Evolutionary conservation across 2,113 vertebrate genomes (phyloP), one percentile per base, ranked within the genome.

Genomic region (Rhodinocichla rosea): DNA sequence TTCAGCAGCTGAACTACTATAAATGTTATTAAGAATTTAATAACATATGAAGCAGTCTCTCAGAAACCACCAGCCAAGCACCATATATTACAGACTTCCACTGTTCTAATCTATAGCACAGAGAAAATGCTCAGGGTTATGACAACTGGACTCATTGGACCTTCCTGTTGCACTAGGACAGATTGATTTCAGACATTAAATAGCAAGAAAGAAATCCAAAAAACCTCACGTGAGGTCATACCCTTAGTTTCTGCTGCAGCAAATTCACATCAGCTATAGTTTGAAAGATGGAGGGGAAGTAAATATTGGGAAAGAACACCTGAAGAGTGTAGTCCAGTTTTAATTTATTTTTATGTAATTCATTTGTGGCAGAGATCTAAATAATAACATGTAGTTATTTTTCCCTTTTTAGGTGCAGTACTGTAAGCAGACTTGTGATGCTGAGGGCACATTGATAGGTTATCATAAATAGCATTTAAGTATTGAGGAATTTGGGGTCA

Each of bases 21-120:
- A 96, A 90, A 75, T 78, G 67, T 91, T 94, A 77, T 35, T n/a
- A 84, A 95, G 76, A 80, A 33, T 83, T 95, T 87, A 92, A 91
- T 92, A 94, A 86, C 11, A 0, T 37, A 75, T 59, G 83, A 91
- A 90, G 23, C 21, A 45, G 59, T 76, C 28, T 70, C 65, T 76
- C 49, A 89, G 56, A 92, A 93, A 37, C 27, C 26, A 69, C 35
- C 45, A 80, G 50, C 11, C n/a, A 84, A 63, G 53, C 37, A 71
- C 52, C 3, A 0, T 63, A 28, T 23, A 45, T 50, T 59, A 68
- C 30, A 74, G 30, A 33, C 13, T 59, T 27, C 10, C 65, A 70
- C 37, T 27, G 35, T 37, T 86, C 70, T 53, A 42, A 50, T 39
- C 52, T 69, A 26, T 17, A 74, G 30, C 71, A 70, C 2, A 70